phyloP scores from a whole-genome alignment of 2,797 vertebrate genomes.

The Geotrypetes seraphini region DNA sequence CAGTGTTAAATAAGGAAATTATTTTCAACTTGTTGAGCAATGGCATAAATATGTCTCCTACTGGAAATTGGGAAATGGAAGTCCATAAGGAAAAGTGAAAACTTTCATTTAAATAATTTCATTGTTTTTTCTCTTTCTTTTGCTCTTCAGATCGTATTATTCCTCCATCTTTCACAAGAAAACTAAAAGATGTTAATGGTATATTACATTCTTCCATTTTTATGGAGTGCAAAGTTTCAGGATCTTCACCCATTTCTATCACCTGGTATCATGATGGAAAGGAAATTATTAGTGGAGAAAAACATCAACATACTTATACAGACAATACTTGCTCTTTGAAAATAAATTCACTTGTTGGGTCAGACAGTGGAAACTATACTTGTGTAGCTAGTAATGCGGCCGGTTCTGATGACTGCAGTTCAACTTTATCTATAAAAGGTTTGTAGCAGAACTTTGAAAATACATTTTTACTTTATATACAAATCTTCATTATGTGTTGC shows the following conservation, averaged over 20 bases:
- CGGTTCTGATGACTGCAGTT: conserved; percentile 83
- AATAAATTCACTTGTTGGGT: conserved; percentile 60
- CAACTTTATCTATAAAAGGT: conserved; percentile 92
- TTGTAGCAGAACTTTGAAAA: conserved; percentile 40
- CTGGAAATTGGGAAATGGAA: too few relatives aligned
- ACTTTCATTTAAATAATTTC: background rate
- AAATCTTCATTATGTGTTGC: background rate
- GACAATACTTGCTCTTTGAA: conserved; percentile 75
- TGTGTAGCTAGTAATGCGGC: conserved; percentile 83
- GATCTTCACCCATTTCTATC: conserved; percentile 84
- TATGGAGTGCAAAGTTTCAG: conserved; percentile 86
- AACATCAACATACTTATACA: conserved; percentile 71
- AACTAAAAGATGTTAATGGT: conserved; percentile 77
- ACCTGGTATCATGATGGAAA: conserved; percentile 87
- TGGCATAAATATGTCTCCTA: too few relatives aligned
- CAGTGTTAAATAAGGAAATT: too few relatives aligned
- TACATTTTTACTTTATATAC: too few relatives aligned
- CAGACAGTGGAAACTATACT: conserved; percentile 82
- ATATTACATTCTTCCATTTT: conserved; percentile 61
- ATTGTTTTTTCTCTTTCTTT: conserved; percentile 27
- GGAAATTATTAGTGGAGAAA: conserved; percentile 70
- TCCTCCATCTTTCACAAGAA: conserved; percentile 86
- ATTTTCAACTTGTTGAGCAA: background rate
- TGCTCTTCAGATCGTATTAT: conserved; percentile 77
- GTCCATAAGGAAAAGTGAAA: too few relatives aligned